Evolutionary conservation across 2,797 vertebrate genomes (phyloP).

Genomic region (Telmatherina bonti): DNA sequence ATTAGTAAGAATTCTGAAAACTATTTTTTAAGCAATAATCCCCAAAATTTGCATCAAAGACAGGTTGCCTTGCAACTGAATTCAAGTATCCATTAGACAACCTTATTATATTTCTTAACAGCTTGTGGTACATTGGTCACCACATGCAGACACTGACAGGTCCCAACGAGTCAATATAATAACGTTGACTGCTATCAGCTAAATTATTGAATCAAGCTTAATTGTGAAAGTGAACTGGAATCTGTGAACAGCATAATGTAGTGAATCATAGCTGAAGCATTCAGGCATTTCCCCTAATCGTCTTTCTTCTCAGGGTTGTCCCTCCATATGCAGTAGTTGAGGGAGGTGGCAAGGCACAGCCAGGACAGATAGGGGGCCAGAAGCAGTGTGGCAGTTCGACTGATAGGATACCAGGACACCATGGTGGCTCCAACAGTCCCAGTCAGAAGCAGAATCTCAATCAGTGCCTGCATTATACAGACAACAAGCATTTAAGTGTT

Average conservation of each 20-base stretch:
- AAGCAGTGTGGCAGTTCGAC: constrained; percentile 85
- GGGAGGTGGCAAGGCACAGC: constrained; percentile 87
- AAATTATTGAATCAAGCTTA: neutral
- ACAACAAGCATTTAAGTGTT: neutral
- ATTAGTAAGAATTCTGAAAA: neutral
- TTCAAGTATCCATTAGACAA: neutral
- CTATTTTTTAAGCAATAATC: neutral
- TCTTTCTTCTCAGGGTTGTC: constrained; percentile 85
- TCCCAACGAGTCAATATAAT: neutral
- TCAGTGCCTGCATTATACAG: constrained; percentile 70
- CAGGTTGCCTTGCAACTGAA: neutral
- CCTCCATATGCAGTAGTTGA: constrained; percentile 90
- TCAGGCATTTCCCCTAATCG: constrained; percentile 47
- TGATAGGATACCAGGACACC: constrained; percentile 88
- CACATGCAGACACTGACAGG: neutral
- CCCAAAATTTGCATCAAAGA: neutral
- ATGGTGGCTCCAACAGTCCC: constrained; percentile 83
- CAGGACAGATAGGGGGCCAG: constrained; percentile 90
- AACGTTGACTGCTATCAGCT: neutral
- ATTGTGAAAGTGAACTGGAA: neutral
- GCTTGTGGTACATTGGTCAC: neutral
- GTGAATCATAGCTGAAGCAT: neutral
- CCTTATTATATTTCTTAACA: neutral
- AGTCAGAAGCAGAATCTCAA: constrained; percentile 81
- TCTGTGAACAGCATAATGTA: too few relatives aligned